These are phyloP conservation scores for Drosophila oshimai DNA, from an alignment of 1,140 invertebrate species.

Conservation along the genomic window DNA sequence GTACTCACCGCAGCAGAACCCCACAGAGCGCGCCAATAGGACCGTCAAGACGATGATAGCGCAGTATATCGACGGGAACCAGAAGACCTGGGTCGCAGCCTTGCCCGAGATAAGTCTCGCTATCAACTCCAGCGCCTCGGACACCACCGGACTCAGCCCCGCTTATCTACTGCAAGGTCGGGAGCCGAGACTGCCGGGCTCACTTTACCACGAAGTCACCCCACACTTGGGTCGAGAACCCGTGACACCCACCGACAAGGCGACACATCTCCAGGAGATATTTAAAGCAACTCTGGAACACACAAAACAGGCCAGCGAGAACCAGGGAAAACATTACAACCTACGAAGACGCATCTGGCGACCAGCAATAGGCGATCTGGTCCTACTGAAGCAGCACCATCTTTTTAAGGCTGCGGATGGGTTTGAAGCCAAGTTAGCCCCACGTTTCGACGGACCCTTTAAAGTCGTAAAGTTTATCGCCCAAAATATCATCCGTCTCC, in stretches of 20 bases:
- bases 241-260: background rate
- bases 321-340: background rate
- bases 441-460: background rate
- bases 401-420: background rate
- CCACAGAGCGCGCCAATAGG: slow-evolving; percentile 6
- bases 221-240: background rate
- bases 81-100: background rate
- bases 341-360: background rate
- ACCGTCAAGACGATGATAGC: slow-evolving; percentile 10
- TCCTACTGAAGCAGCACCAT: background rate
- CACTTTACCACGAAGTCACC: background rate
- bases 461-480: background rate
- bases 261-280: background rate
- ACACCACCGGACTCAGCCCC: background rate
- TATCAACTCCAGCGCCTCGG: background rate
- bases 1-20: background rate
- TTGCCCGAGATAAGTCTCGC: background rate
- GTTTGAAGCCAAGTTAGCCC: background rate
- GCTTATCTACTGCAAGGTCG: background rate
- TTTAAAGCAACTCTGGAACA: background rate
- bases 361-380: background rate
- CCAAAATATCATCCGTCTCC: background rate
- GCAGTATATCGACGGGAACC: background rate
- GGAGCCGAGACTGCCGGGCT: background rate
- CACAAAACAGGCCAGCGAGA: background rate